These are phyloP conservation scores for Aurelia sp. DNA, from an alignment of 30 jellyfish, hydroid and myxozoan species.

Conservation along the genomic window DNA sequence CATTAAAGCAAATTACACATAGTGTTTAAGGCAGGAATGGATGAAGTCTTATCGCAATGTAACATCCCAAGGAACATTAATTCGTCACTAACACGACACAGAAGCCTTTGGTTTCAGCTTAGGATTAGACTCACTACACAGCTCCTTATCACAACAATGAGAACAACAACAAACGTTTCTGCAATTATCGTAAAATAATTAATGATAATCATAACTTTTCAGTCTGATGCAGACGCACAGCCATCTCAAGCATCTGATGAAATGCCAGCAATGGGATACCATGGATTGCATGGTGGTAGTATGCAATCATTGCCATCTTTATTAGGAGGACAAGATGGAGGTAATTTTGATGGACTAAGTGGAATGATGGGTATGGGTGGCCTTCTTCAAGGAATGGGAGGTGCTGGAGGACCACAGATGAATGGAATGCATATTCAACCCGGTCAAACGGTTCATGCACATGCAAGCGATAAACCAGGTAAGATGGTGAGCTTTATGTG, in stretches of 20 bases:
- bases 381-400: constrained; percentile 26
- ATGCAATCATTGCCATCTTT: constrained; percentile 33
- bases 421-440: constrained; percentile 47
- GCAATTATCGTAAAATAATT: too few species aligned
- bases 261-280: constrained; percentile 67
- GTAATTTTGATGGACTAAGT: neutral
- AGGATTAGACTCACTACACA: too few species aligned
- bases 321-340: constrained; percentile 6
- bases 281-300: neutral
- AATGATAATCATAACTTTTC: neutral
- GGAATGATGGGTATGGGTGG: constrained; percentile 31
- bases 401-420: neutral
- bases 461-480: constrained; percentile 93
- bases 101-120: too few species aligned
- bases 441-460: constrained; percentile 91
- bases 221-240: constrained; percentile 62
- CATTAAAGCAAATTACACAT: too few species aligned
- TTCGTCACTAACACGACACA: too few species aligned
- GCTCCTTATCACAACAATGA: too few species aligned
- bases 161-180: too few species aligned
- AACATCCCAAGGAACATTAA: too few species aligned
- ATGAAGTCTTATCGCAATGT: too few species aligned
- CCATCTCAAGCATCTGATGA: constrained; percentile 80
- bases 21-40: too few species aligned
- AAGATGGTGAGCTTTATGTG: too few species aligned